Base-by-base conservation (phyloP, 2,113 vertebrate genomes). In the Notarius lentiginosus region DNA sequence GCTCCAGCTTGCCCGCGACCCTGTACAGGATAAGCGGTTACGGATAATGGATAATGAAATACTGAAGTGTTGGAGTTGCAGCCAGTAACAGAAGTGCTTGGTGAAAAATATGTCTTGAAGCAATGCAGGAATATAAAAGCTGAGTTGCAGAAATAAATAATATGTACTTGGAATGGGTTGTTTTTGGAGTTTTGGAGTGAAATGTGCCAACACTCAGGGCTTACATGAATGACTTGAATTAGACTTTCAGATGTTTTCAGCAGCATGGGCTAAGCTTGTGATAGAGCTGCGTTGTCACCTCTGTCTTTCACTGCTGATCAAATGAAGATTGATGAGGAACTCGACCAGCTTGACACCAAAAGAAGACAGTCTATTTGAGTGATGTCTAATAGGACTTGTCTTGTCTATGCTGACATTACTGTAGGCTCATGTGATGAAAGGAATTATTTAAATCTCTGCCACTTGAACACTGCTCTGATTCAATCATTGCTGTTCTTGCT, bases 321-420 rank as follows among this genome's bases (percentile, higher is more conserved):
- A 86, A 85, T 72, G 80, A 75, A 82, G 83, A 85, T 63, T 86
- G 87, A 85, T 76, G 84, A 24, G 53, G 60, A 85, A 49, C 55
- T 85, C 79, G 56, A 8, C 6, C 10, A 53, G 51, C 30, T 80
- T 85, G 34, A 79, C 84, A 75, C 34, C 60, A 53, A 41, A 58
- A 81, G 77, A 81, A 84, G 83, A 70, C 84, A 24, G 79, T 89
- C 53, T 70, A 4, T 65, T 82, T 81, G 27, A 77, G 56, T 18
- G 14, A 61, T 53, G 72, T 66, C 79, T 76, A 87, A 20, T 55
- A 24, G 66, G 68, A 49, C 18, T 70, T 53, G 75, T 53, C 73
- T 51, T 61, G 58, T 41, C 72, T 68, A 68, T 8, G 55, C 55
- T 65, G 65, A 56, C 47, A 79, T 83, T 85, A 83, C 85, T 83